Base-by-base conservation (phyloP, 2,797 vertebrate genomes). In the Bufotes viridis region DNA sequence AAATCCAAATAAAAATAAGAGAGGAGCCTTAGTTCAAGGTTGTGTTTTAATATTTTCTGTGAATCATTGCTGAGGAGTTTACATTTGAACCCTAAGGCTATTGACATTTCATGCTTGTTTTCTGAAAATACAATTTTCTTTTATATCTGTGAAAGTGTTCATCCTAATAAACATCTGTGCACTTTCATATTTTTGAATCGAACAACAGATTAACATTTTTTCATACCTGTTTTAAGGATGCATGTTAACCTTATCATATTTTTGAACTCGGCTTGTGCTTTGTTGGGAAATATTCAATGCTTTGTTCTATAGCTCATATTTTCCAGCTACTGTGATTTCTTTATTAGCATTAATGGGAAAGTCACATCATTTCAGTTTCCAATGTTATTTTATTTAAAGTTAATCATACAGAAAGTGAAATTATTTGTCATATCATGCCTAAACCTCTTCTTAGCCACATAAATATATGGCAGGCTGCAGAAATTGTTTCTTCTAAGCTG, bases 121-220 rank as follows among this genome's bases (percentile, higher is more conserved):
- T 81, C 60, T 34, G 58, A 81, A 42, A 80, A 63, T 13, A 78
- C 24, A 29, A 60, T 80, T 79, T 79, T 80, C 78, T 80, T 80
- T 61, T 26, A 60, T 42, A 60, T 81, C 24, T 55, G 22, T 81
- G 26, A 61, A 81, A 81, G 78, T 42, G 57, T 60, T 80, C 55
- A 80, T 80, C 24, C 24, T 14, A 61, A 81, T 61, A 81, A 81
- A 81, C 58, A 81, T 81, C 58, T 81, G 57, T 20, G 57, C 6
- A 81, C 29, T 42, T 81, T 61, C 20, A 81, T 81, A 42, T 63
- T 81, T 61, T 63, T 34, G 18, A 63, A 61, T 42, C 20, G 60
- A 81, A 58, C 17, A 80, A 80, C 61, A 34, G 57, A 61, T 60
- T 29, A 80, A 79, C 26, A 80, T 80, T 58, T 80, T 80, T 34